Evolutionary conservation across 2,888 invertebrate species (phyloP).

Genomic region (Macrophya alboannulata): DNA sequence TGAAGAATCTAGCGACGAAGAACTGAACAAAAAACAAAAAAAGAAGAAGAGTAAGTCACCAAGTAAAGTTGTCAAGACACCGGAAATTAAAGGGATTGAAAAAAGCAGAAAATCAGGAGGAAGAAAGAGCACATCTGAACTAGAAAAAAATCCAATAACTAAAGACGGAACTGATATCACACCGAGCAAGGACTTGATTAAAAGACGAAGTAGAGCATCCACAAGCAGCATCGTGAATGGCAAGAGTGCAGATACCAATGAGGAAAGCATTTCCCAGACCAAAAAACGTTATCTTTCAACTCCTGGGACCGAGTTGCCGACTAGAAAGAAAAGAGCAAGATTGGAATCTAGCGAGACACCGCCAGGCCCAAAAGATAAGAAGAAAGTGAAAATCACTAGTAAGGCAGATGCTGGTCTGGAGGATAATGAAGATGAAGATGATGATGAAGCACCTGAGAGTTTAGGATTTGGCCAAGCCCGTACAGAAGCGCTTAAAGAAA

Average conservation of each 20-base stretch:
- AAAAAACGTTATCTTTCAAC: slow-evolving; percentile 3
- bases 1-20: slow-evolving; percentile 11
- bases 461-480: slow-evolving; percentile 59
- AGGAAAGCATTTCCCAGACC: background rate
- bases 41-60: background rate
- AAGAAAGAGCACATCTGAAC: slow-evolving; percentile 16
- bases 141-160: slow-evolving; percentile 13
- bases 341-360: slow-evolving; percentile 29
- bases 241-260: background rate
- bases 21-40: background rate
- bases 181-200: background rate
- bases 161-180: slow-evolving; percentile 46
- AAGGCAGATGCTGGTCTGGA: background rate
- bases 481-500: slow-evolving; percentile 42
- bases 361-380: background rate
- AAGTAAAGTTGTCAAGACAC: background rate
- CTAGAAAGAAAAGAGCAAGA: slow-evolving; percentile 33
- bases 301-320: background rate
- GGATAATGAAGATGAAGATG: background rate
- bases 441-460: slow-evolving; percentile 56
- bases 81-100: background rate
- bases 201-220: background rate
- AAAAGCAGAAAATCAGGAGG: background rate
- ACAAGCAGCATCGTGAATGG: slow-evolving; percentile 3
- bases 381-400: background rate